Evolutionary conservation across 2,888 invertebrate species (phyloP).

Genomic region (Sarcophaga subvicina): DNA sequence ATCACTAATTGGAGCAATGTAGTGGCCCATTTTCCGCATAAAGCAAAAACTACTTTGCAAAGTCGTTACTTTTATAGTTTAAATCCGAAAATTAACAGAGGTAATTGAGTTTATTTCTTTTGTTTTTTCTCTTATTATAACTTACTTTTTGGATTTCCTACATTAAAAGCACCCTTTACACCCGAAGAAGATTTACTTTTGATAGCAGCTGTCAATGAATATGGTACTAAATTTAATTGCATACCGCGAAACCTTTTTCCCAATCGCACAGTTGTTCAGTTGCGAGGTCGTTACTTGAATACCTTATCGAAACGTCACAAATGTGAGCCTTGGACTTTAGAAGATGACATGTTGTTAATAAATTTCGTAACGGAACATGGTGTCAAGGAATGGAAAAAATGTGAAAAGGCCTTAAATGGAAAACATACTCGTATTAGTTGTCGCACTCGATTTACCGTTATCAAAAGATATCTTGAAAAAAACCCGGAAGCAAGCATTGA

Average conservation of each 20-base stretch:
- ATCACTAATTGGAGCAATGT: slow-evolving; percentile 90
- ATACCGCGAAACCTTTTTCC: slow-evolving; percentile 85
- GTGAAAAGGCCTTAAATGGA: slow-evolving; percentile 82
- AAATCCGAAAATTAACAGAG: slow-evolving; percentile 71
- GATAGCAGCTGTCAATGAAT: slow-evolving; percentile 84
- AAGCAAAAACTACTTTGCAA: slow-evolving; percentile 87
- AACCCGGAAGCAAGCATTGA: slow-evolving; percentile 81
- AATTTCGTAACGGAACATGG: slow-evolving; percentile 83
- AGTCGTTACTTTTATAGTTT: slow-evolving; percentile 82
- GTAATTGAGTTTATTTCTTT: background rate
- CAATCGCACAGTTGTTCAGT: slow-evolving; percentile 85
- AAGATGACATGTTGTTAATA: slow-evolving; percentile 85
- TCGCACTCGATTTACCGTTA: slow-evolving; percentile 84
- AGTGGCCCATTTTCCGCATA: slow-evolving; percentile 84
- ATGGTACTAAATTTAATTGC: slow-evolving; percentile 84
- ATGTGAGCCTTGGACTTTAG: slow-evolving; percentile 84
- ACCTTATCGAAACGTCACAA: slow-evolving; percentile 80
- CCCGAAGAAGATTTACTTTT: slow-evolving; percentile 86
- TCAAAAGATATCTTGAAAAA: slow-evolving; percentile 83
- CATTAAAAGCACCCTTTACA: slow-evolving; percentile 82
- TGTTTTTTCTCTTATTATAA: background rate
- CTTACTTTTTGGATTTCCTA: background rate
- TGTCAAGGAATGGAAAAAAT: slow-evolving; percentile 82
- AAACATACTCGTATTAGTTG: slow-evolving; percentile 84
- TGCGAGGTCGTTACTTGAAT: slow-evolving; percentile 84